Conservation (phyloP, 2,888 invertebrate species). For the Folsomia manolachei region DNA sequence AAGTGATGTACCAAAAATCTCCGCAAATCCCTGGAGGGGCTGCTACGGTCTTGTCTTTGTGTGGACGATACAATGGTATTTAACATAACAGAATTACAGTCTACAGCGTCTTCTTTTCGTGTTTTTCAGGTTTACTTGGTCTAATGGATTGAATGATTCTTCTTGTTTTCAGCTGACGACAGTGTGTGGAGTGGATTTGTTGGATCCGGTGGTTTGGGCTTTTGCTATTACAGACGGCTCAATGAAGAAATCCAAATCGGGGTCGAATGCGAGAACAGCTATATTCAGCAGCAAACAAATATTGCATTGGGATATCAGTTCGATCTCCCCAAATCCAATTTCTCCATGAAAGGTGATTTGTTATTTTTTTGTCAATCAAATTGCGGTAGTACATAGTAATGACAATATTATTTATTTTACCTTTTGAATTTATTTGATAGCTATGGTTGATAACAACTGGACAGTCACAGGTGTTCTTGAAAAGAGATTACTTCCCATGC, state of each 20-base stretch:
- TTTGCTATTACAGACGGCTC: slow-evolving; percentile 92
- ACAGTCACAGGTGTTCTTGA: slow-evolving; percentile 48
- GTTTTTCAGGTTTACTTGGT: slow-evolving; percentile 19
- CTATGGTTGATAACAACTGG: slow-evolving; percentile 48
- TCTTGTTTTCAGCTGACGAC: slow-evolving; percentile 56
- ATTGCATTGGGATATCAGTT: slow-evolving; percentile 90
- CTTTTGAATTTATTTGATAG: slow-evolving; percentile 22
- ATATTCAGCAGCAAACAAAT: slow-evolving; percentile 78
- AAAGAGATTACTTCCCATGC: slow-evolving; percentile 46
- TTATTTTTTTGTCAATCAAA: neutral
- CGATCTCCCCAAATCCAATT: slow-evolving; percentile 90
- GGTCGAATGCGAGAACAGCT: slow-evolving; percentile 90
- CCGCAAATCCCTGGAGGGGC: slow-evolving; percentile 81
- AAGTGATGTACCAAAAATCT: slow-evolving; percentile 88
- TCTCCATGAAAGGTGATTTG: slow-evolving; percentile 80
- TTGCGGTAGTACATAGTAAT: no score
- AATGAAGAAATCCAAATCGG: slow-evolving; percentile 88
- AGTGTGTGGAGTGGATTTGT: slow-evolving; percentile 58
- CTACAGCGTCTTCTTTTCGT: neutral
- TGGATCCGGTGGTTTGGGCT: slow-evolving; percentile 76
- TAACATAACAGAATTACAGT: neutral
- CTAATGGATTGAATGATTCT: slow-evolving; percentile 19
- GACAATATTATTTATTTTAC: neutral
- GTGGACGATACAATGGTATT: slow-evolving; percentile 71
- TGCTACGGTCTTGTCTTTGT: slow-evolving; percentile 80